Percentiles rank a stretch among this genome's conserved stretches.
These are phyloP conservation scores for Anagrus nilaparvatae DNA, from an alignment of 1,140 invertebrate genomes.

Conservation along the genomic window DNA sequence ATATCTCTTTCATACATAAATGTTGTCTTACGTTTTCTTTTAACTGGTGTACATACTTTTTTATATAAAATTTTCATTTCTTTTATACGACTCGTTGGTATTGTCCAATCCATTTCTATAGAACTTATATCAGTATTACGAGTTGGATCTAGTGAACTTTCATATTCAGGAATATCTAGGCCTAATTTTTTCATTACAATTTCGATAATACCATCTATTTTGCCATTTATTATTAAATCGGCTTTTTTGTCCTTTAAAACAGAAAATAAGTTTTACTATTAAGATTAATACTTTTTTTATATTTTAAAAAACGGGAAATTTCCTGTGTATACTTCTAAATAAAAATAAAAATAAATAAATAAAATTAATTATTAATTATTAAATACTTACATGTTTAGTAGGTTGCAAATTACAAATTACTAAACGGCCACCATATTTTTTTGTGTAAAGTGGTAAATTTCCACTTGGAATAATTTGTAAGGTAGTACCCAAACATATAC, in stretches of 20 bases:
- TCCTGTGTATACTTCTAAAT: too few relatives aligned
- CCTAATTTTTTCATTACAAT: constrained; percentile 64
- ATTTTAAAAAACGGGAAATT: too few relatives aligned
- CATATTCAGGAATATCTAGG: constrained; percentile 62
- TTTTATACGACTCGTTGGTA: constrained; percentile 42
- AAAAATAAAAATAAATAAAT: constrained; percentile 14
- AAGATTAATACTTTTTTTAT: not conserved
- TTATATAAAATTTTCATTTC: constrained; percentile 46
- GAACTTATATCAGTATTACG: constrained; percentile 37
- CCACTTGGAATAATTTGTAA: constrained; percentile 96
- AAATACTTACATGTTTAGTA: constrained; percentile 79
- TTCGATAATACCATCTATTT: constrained; percentile 78
- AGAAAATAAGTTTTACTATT: constrained; percentile 12
- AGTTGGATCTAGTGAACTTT: constrained; percentile 55
- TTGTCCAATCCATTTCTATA: constrained; percentile 49
- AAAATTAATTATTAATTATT: constrained; percentile 7
- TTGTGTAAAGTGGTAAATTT: constrained; percentile 79
- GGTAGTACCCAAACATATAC: constrained; percentile 90
- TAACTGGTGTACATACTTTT: constrained; percentile 39
- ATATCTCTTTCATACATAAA: constrained; percentile 37
- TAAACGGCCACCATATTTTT: constrained; percentile 79
- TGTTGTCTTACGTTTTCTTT: constrained; percentile 39
- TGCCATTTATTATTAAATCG: constrained; percentile 79
- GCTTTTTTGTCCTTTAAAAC: constrained; percentile 78
- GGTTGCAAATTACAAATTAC: constrained; percentile 95